Evolutionary conservation across 1,140 invertebrate species (phyloP).

Genomic region (Bombus huntii): DNA sequence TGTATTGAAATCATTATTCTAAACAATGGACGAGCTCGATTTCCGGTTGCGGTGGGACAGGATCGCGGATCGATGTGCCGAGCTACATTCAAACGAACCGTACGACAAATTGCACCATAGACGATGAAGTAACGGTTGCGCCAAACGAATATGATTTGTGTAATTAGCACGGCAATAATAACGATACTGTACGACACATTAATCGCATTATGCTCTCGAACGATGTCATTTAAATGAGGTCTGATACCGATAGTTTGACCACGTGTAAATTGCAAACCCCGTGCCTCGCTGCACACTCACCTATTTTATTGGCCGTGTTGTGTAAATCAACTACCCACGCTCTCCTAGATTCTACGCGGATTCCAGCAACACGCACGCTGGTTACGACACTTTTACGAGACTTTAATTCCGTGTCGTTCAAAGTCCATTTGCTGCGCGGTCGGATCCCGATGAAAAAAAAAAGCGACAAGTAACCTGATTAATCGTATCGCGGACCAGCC

Average conservation of each 20-base stretch:
- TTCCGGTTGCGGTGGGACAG: background rate
- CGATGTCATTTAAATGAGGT: slow-evolving; percentile 23
- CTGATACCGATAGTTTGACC: background rate
- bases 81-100: background rate
- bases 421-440: background rate
- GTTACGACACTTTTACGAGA: slow-evolving; percentile 36
- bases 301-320: slow-evolving; percentile 18
- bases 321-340: slow-evolving; percentile 14
- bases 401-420: slow-evolving; percentile 25
- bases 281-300: background rate
- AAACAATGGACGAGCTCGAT: background rate
- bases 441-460: background rate
- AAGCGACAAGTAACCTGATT: slow-evolving; percentile 17
- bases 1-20: background rate
- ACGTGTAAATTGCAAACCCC: slow-evolving; percentile 18
- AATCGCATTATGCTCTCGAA: slow-evolving; percentile 16
- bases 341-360: background rate
- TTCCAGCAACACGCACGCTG: background rate
- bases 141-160: slow-evolving; percentile 30
- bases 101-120: background rate
- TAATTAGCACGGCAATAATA: slow-evolving; percentile 32
- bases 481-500: background rate
- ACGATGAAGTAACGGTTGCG: slow-evolving; percentile 24
- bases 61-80: background rate
- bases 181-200: slow-evolving; percentile 18